Conservation (phyloP, 2,888 invertebrate genomes). For the Fragum sueziense region DNA sequence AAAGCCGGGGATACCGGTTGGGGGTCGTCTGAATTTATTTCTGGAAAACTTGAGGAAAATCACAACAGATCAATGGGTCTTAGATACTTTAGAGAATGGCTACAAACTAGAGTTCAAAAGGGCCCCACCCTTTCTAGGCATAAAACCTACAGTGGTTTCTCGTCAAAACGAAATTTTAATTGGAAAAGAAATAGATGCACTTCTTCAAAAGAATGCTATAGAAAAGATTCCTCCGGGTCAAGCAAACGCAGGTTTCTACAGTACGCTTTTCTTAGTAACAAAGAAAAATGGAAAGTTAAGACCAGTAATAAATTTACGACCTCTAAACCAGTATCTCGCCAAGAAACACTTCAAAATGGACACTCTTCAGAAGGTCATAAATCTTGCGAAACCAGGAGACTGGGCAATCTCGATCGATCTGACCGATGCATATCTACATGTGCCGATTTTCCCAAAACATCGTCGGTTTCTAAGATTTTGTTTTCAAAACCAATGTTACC, state of each 20-base stretch:
- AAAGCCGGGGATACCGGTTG: slow-evolving; percentile 48
- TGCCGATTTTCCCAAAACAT: slow-evolving; percentile 22
- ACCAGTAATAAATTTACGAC: slow-evolving; percentile 45
- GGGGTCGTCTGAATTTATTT: slow-evolving; percentile 44
- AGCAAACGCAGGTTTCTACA: slow-evolving; percentile 42
- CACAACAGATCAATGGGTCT: slow-evolving; percentile 47
- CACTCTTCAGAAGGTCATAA: slow-evolving; percentile 43
- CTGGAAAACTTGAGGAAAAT: slow-evolving; percentile 43
- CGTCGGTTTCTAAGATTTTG: slow-evolving; percentile 48
- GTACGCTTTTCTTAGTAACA: slow-evolving; percentile 40
- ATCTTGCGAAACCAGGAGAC: slow-evolving; percentile 45
- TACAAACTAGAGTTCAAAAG: slow-evolving; percentile 48
- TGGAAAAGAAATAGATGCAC: not conserved
- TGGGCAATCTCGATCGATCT: slow-evolving; percentile 48
- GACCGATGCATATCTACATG: slow-evolving; percentile 42
- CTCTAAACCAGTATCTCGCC: slow-evolving; percentile 39
- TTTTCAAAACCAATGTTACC: no score
- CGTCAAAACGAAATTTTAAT: slow-evolving; percentile 25
- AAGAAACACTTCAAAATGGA: slow-evolving; percentile 54
- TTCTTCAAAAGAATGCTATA: slow-evolving; percentile 32
- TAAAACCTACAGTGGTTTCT: slow-evolving; percentile 23
- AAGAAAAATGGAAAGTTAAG: slow-evolving; percentile 41
- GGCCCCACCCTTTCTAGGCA: slow-evolving; percentile 30
- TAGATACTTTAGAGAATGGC: slow-evolving; percentile 35
- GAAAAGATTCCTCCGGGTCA: slow-evolving; percentile 24